Base-by-base conservation (phyloP, 2,113 vertebrate genomes). In the Ceyx margarethae region DNA sequence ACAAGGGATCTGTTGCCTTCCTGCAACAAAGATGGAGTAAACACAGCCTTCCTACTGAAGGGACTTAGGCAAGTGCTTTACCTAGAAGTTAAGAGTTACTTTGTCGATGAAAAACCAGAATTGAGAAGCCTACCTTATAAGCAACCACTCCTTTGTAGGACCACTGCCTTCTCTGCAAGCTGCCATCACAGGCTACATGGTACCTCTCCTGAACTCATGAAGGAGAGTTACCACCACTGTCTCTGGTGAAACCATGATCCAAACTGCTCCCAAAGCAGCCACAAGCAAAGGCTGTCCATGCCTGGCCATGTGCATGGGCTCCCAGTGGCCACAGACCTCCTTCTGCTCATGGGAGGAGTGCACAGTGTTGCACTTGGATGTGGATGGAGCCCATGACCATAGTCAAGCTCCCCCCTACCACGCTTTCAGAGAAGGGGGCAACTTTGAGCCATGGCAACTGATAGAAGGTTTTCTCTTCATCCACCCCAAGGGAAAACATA, bases 241-340 rank as follows among this genome's bases (percentile, higher is more conserved):
- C 46, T 37, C 13, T 2, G 0, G 19, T 11, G 29, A 0, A 0
- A 22, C 42, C 5, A 2, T 2, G 3, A 56, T 50, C 25, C 22
- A 56, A 8, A 25, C 26, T 48, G 37, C 33, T 54, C 29, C 37
- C 37, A 46, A 46, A 77, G 71, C 14, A 42, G 51, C 28, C 9
- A 1, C 1, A 0, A 54, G 43, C 12, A 72, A 66, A 81, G 28
- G 40, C 17, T 78, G 53, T 13, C 23, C 15, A 22, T 4, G 2
- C 6, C 20, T 53, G 28, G n/a, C 45, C 33, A 50, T 6, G 1
- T 2, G 1, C 2, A 2, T 1, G 3, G 20, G 13, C 23, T 11
- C 21, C 46, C 33, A 54, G 29, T 3, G 5, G 57, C 45, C 60
- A 56, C 73, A 0, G 0, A 37, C 13, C 29, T 74, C 20, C 22